These are phyloP conservation scores for Cetonia aurata DNA, from an alignment of 2,888 invertebrate species.

Conservation along the genomic window DNA sequence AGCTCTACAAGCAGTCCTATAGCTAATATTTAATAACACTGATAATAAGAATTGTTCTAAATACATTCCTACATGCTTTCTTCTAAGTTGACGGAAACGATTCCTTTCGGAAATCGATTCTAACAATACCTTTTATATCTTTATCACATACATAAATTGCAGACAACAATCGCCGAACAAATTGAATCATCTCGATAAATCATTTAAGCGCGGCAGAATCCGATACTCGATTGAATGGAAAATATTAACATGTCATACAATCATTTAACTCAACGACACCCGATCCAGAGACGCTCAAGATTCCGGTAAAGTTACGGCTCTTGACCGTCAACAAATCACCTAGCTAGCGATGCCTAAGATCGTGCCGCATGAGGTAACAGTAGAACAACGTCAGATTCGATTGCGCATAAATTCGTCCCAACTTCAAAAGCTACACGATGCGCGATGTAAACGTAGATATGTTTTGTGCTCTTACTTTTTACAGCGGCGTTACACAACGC, in stretches of 20 bases:
- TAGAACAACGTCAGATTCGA: not conserved
- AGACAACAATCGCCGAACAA: slow-evolving; percentile 15
- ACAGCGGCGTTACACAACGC: no score
- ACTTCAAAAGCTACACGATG: slow-evolving; percentile 9
- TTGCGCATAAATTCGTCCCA: slow-evolving; percentile 17
- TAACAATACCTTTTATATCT: no score
- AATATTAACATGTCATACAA: slow-evolving; percentile 27
- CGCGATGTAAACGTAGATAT: not conserved
- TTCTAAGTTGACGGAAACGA: no score
- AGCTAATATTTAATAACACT: no score
- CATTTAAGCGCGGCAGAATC: slow-evolving; percentile 3
- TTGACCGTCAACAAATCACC: slow-evolving; percentile 16
- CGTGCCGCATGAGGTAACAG: slow-evolving; percentile 11
- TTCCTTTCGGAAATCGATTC: no score
- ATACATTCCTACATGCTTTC: no score
- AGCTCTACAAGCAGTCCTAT: no score
- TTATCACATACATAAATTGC: not conserved
- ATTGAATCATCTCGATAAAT: slow-evolving; percentile 31
- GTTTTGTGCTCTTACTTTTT: not conserved
- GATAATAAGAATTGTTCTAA: no score
- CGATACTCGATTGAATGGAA: slow-evolving; percentile 22
- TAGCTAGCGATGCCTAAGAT: not conserved
- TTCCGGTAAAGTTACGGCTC: slow-evolving; percentile 15
- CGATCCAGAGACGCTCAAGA: slow-evolving; percentile 2
- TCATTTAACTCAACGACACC: slow-evolving; percentile 23